Conservation (phyloP, 2,113 vertebrate species). For the Balaenoptera acutorostrata region DNA sequence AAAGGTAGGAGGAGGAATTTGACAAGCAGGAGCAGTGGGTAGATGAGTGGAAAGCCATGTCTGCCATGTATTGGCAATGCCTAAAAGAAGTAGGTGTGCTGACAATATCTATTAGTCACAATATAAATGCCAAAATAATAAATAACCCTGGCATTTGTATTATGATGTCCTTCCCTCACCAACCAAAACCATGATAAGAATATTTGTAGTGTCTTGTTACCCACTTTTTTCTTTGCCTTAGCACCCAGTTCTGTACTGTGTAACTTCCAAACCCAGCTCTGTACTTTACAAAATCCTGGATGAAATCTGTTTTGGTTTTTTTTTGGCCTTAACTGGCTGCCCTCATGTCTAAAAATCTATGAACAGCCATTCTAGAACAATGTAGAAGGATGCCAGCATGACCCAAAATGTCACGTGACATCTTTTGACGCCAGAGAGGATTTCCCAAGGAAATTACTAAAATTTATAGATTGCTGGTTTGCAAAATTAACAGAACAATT, state of each 20-base stretch:
- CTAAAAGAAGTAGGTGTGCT: not conserved
- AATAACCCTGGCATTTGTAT: not conserved
- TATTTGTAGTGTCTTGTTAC: not conserved
- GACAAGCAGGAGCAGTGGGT: not conserved
- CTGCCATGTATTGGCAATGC: not conserved
- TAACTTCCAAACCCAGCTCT: not conserved
- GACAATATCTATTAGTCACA: not conserved
- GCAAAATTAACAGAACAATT: slow-evolving; percentile 2
- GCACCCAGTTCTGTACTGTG: not conserved
- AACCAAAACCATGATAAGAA: not conserved
- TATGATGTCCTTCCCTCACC: not conserved
- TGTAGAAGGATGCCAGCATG: not conserved
- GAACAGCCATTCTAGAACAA: not conserved
- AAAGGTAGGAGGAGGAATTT: not conserved
- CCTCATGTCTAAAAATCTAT: not conserved
- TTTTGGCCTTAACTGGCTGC: not conserved
- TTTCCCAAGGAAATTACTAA: not conserved
- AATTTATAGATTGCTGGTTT: not conserved
- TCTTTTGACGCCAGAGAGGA: not conserved
- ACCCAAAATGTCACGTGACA: not conserved
- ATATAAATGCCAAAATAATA: not conserved
- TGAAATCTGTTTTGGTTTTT: not conserved
- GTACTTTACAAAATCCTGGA: not conserved
- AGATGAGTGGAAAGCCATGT: not conserved
- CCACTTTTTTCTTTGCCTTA: not conserved